These are phyloP conservation scores for Neria commutata DNA, from an alignment of 2,888 invertebrate genomes.

Conservation along the genomic window DNA sequence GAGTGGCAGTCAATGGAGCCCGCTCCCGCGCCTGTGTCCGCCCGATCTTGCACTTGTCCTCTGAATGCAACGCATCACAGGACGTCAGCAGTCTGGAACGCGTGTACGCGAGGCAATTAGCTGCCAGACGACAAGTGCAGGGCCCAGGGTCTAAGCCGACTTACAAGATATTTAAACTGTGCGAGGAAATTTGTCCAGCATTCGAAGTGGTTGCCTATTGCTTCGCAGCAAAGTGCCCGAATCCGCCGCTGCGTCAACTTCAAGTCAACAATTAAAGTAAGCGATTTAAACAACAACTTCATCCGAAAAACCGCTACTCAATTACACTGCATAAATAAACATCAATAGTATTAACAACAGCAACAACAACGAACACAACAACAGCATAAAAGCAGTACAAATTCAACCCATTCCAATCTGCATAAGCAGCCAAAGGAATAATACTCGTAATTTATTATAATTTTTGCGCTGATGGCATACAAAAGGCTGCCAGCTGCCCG, in stretches of 20 bases:
- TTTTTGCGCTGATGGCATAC: conserved; percentile 30
- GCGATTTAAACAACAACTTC: conserved; percentile 20
- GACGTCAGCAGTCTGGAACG: too few species aligned
- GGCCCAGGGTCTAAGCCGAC: too few species aligned
- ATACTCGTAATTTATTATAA: conserved; percentile 55
- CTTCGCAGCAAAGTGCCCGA: not conserved
- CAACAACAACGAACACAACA: conserved; percentile 12
- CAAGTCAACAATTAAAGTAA: conserved; percentile 21
- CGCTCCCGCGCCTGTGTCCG: too few species aligned
- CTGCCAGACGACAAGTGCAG: too few species aligned
- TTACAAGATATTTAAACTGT: too few species aligned
- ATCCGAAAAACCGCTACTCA: conserved; percentile 27
- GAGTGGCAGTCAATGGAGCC: conserved; percentile 6
- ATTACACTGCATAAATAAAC: conserved; percentile 5
- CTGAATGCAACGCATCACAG: too few species aligned
- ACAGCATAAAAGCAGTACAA: conserved; percentile 15
- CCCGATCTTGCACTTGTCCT: too few species aligned
- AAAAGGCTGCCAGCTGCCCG: too few species aligned
- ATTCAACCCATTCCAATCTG: conserved; percentile 44
- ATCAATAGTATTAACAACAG: conserved; percentile 7
- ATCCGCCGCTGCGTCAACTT: not conserved
- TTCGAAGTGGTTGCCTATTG: too few species aligned
- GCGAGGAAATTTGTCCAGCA: too few species aligned
- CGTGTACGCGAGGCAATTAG: too few species aligned
- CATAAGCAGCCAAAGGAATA: conserved; percentile 53